Percentiles rank a stretch among this genome's conserved stretches.
Conservation (phyloP, 2,113 vertebrate genomes). For the Motacilla alba region DNA sequence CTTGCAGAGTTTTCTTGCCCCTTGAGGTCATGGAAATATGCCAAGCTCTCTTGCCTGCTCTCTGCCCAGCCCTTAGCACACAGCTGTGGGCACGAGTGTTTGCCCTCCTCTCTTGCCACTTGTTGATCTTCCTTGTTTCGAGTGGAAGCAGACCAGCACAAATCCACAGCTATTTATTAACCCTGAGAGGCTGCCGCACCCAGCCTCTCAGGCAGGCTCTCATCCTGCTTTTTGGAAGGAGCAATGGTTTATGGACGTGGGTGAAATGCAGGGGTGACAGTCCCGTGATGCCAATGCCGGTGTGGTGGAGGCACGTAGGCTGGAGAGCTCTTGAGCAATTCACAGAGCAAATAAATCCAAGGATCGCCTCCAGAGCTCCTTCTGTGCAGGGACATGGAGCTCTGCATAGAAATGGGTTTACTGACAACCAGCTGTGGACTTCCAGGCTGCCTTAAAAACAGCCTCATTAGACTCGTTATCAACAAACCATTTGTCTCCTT, state of each 20-base stretch:
- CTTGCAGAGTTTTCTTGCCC: not conserved
- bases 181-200: not conserved
- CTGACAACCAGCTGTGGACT: slow-evolving; percentile 6
- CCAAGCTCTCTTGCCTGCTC: not conserved
- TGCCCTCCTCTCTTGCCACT: not conserved
- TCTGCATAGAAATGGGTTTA: not conserved
- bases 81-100: not conserved
- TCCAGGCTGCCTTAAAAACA: slow-evolving; percentile 21
- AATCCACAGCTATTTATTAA: not conserved
- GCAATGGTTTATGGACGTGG: not conserved
- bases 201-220: not conserved
- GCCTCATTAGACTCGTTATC: slow-evolving; percentile 2
- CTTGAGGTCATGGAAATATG: not conserved
- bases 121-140: not conserved
- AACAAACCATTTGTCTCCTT: not conserved
- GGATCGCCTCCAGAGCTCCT: not conserved
- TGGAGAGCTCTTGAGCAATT: not conserved
- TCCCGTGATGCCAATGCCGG: not conserved
- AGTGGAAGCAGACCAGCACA: not conserved
- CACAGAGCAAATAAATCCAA: not conserved
- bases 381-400: not conserved
- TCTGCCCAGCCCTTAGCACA: not conserved
- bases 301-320: not conserved
- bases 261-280: not conserved
- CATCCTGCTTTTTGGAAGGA: not conserved